Evolutionary conservation across 2,113 vertebrate species (phyloP).

Genomic region (Tragulus kanchil): DNA sequence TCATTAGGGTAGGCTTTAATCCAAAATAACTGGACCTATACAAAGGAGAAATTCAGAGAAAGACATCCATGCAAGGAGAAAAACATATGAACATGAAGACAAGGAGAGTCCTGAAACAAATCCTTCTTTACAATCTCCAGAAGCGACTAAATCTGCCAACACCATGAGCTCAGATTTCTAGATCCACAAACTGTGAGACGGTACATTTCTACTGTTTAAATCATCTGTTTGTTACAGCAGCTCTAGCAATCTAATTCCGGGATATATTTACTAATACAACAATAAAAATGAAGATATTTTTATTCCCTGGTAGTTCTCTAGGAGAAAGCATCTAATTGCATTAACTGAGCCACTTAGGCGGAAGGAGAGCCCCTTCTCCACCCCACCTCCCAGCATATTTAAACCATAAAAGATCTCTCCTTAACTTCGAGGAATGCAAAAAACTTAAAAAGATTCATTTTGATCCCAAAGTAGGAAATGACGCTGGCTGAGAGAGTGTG

Average conservation of each 20-base stretch:
- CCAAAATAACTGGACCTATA: not conserved
- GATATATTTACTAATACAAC: not conserved
- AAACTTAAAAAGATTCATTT: not conserved
- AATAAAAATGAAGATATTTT: not conserved
- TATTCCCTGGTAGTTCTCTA: not conserved
- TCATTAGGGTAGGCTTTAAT: not conserved
- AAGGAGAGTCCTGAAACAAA: not conserved
- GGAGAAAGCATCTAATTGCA: not conserved
- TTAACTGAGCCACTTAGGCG: not conserved
- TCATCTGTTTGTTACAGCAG: not conserved
- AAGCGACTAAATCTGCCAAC: not conserved
- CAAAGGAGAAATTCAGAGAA: not conserved
- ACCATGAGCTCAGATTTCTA: not conserved
- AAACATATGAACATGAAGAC: not conserved
- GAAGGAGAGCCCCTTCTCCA: rapidly evolving
- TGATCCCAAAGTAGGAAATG: not conserved
- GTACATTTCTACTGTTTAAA: not conserved
- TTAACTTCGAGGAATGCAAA: not conserved
- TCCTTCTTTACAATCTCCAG: not conserved
- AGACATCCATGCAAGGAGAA: not conserved
- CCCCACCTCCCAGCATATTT: not conserved
- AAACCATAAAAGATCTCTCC: not conserved
- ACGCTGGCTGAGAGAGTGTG: rapidly evolving
- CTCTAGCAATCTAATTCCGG: not conserved
- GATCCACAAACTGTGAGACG: not conserved